These are phyloP conservation scores for Microhierax caerulescens DNA, from an alignment of 2,797 vertebrate species.

Conservation along the genomic window DNA sequence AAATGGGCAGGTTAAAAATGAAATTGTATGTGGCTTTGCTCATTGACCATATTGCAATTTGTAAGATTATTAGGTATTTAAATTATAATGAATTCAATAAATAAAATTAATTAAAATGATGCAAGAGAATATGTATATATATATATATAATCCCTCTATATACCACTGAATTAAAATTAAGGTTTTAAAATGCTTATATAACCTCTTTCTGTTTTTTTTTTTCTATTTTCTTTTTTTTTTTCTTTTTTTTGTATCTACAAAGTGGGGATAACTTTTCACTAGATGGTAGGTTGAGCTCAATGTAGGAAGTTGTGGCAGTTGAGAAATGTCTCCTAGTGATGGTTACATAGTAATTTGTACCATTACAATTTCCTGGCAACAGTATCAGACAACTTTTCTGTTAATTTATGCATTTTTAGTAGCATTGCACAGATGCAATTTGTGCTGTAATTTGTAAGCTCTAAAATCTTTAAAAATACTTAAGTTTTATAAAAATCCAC, in stretches of 20 bases:
- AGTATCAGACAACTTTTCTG: background rate
- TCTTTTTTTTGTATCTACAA: background rate
- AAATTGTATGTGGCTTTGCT: background rate
- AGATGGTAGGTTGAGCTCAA: background rate
- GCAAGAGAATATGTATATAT: background rate
- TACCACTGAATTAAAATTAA: background rate
- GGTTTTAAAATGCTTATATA: background rate
- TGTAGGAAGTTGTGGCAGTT: background rate
- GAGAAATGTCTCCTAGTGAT: background rate
- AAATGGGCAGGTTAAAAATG: background rate
- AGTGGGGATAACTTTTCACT: background rate
- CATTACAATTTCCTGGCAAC: background rate
- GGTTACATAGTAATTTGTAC: background rate
- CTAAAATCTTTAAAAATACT: background rate
- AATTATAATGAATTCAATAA: no score
- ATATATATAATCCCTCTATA: background rate
- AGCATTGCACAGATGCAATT: background rate
- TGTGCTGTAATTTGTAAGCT: background rate
- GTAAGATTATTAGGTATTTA: background rate
- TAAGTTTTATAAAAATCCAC: background rate
- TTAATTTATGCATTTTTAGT: background rate
- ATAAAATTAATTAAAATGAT: background rate
- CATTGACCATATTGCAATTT: background rate
- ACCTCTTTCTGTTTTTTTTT: background rate
- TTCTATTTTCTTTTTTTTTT: background rate